phyloP scores from a whole-genome alignment of 2,113 vertebrate species.

The Alouatta palliata region DNA sequence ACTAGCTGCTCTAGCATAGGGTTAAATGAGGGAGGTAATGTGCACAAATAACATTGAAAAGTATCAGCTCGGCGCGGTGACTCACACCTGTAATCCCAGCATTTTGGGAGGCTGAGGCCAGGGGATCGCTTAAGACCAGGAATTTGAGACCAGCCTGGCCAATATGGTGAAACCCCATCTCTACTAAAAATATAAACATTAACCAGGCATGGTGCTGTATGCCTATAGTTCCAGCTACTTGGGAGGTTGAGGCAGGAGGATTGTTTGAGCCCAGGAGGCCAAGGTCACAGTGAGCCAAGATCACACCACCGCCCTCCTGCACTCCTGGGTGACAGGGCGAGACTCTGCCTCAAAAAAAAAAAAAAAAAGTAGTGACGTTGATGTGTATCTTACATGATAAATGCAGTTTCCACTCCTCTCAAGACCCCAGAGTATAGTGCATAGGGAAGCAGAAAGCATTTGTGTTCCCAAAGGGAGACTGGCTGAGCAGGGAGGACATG shows the following conservation, averaged over 20 bases:
- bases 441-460: not conserved
- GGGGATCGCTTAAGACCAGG: not conserved
- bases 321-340: not conserved
- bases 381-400: not conserved
- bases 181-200: not conserved
- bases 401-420: not conserved
- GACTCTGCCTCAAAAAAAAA: not conserved
- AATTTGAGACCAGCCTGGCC: not conserved
- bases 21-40: not conserved
- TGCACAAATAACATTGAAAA: rapidly evolving
- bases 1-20: not conserved
- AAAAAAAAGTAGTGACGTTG: not conserved
- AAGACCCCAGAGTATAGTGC: not conserved
- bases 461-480: rapidly evolving
- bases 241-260: not conserved
- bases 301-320: not conserved
- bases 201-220: not conserved
- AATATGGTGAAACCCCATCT: not conserved
- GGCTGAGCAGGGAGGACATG: not conserved
- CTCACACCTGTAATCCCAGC: not conserved
- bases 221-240: not conserved
- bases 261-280: not conserved
- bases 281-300: not conserved
- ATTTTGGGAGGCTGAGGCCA: not conserved
- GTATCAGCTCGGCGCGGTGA: not conserved